Percentiles rank a stretch among this genome's conserved stretches.
Evolutionary conservation across 2,888 invertebrate species (phyloP).

Genomic region (Epinotia bilunana): DNA sequence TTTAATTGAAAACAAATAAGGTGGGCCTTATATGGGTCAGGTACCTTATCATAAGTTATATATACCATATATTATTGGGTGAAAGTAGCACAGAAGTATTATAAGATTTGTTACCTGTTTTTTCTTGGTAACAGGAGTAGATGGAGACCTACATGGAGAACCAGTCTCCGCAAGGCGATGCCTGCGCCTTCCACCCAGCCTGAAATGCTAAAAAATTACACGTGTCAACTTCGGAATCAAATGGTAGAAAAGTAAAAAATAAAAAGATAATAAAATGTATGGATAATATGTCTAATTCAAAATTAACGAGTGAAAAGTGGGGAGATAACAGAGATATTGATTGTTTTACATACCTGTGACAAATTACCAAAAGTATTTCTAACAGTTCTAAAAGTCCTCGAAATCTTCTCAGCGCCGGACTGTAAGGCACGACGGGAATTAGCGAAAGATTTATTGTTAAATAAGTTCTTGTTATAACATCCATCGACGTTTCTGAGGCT

Average conservation of each 20-base stretch:
- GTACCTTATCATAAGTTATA: too few relatives aligned
- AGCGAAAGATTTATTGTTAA: slow-evolving; percentile 80
- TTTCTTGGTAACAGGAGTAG: slow-evolving; percentile 77
- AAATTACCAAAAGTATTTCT: slow-evolving; percentile 87
- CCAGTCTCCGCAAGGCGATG: slow-evolving; percentile 75
- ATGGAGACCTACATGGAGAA: slow-evolving; percentile 74
- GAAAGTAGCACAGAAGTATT: too few relatives aligned
- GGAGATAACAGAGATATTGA: slow-evolving; percentile 18
- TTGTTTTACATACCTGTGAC: slow-evolving; percentile 83
- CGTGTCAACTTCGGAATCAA: not conserved
- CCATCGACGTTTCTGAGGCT: slow-evolving; percentile 76
- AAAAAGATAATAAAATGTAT: too few relatives aligned
- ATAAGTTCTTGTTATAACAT: slow-evolving; percentile 75
- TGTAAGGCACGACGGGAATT: slow-evolving; percentile 87
- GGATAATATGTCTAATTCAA: too few relatives aligned
- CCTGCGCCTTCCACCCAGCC: slow-evolving; percentile 73
- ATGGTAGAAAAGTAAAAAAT: not conserved
- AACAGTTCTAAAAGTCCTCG: slow-evolving; percentile 87
- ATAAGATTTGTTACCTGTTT: slow-evolving; percentile 65
- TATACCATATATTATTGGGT: not conserved
- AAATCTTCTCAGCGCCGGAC: slow-evolving; percentile 87
- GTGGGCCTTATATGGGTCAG: too few relatives aligned
- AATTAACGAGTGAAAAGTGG: not conserved
- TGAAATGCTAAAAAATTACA: slow-evolving; percentile 68
- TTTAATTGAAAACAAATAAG: too few relatives aligned